Conservation (phyloP, 2,113 vertebrate species). For the Columba livia region DNA sequence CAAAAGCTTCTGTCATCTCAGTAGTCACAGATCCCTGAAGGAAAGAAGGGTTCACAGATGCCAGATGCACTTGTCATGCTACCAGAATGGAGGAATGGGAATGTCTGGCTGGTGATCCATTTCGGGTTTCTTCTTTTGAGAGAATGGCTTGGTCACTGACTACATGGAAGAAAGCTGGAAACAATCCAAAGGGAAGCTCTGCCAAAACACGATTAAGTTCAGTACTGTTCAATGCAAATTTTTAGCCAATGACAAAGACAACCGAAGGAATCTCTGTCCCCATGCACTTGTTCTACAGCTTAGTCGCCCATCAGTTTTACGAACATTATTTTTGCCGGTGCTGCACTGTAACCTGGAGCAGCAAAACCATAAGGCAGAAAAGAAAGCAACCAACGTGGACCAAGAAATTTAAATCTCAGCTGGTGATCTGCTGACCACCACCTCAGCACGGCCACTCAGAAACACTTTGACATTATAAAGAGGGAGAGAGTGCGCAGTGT, state of each 20-base stretch:
- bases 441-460: neutral
- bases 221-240: neutral
- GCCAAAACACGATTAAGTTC: neutral
- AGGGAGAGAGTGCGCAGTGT: neutral
- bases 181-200: conserved; percentile 7
- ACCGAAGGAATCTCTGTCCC: neutral
- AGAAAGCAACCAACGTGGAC: neutral
- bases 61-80: conserved; percentile 56
- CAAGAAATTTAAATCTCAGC: neutral
- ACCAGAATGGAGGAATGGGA: conserved; percentile 30
- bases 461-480: neutral
- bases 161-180: neutral
- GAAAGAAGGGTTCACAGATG: conserved; percentile 18
- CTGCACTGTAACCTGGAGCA: neutral
- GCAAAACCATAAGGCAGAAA: neutral
- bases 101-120: conserved; percentile 51
- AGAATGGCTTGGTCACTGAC: neutral
- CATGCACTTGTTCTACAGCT: neutral
- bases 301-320: neutral
- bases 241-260: neutral
- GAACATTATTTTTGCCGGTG: neutral
- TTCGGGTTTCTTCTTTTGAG: conserved; percentile 1
- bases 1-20: neutral
- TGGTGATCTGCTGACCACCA: neutral
- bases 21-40: conserved; percentile 38